Evolutionary conservation across 1,140 invertebrate species (phyloP).

Genomic region (Caenorhabditis brenneri): DNA sequence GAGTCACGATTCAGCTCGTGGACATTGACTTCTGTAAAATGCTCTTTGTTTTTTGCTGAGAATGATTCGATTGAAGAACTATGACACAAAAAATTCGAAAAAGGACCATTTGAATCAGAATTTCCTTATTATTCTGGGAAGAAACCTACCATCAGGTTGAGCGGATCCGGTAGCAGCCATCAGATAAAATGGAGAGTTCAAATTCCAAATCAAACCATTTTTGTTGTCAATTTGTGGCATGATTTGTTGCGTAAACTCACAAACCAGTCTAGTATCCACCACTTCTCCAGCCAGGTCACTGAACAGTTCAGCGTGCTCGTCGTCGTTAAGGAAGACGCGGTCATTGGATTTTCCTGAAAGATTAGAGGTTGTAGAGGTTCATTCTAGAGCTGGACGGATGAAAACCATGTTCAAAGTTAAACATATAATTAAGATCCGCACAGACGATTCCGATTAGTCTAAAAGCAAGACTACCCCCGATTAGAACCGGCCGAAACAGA

Average conservation of each 20-base stretch:
- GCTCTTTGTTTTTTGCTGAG: too few relatives aligned
- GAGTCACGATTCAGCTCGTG: conserved; percentile 42
- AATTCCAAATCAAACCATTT: conserved; percentile 34
- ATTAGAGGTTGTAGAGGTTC: too few relatives aligned
- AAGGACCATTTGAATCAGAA: too few relatives aligned
- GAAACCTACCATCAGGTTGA: conserved; percentile 43
- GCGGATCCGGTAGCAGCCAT: conserved; percentile 46
- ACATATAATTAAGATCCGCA: too few relatives aligned
- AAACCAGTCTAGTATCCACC: conserved; percentile 22
- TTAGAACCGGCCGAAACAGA: too few relatives aligned
- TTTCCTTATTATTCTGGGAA: too few relatives aligned
- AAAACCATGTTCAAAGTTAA: too few relatives aligned
- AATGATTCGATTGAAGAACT: too few relatives aligned
- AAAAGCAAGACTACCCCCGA: too few relatives aligned
- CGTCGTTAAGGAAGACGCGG: conserved; percentile 45
- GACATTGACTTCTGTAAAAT: conserved; percentile 35
- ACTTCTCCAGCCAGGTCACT: conserved; percentile 20
- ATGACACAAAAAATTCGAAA: too few relatives aligned
- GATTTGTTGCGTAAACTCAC: conserved; percentile 44
- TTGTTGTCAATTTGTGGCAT: conserved; percentile 46
- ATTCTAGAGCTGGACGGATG: too few relatives aligned
- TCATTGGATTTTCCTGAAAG: conserved; percentile 41
- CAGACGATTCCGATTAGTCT: too few relatives aligned
- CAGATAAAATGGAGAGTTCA: neutral
- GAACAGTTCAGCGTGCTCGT: conserved; percentile 32